A percentile compares a stretch with the other conserved stretches of the same genome.
phyloP scores from a whole-genome alignment of 2,888 invertebrate genomes.

The Mesorhabditis belari region DNA sequence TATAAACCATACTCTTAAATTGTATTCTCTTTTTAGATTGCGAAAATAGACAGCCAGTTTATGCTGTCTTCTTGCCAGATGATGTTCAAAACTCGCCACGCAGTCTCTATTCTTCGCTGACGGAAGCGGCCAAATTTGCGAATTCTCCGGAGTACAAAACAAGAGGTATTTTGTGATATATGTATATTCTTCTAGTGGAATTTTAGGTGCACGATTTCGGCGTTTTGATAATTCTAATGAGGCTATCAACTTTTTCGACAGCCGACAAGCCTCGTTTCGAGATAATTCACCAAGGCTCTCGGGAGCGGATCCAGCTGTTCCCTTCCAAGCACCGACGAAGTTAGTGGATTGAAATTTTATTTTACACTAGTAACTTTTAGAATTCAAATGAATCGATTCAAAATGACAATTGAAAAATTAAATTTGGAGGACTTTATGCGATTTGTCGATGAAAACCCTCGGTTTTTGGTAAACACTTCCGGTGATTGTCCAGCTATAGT shows the following conservation, averaged over 20 bases:
- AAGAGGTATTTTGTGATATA: slow-evolving; percentile 13
- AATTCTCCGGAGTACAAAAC: slow-evolving; percentile 29
- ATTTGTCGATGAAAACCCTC: slow-evolving; percentile 20
- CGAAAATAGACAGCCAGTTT: neutral
- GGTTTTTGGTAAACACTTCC: slow-evolving; percentile 27
- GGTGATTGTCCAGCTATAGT: slow-evolving; percentile 29
- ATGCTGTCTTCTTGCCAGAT: neutral
- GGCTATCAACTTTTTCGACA: slow-evolving; percentile 16
- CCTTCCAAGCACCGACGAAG: slow-evolving; percentile 14
- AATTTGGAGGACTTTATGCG: slow-evolving; percentile 17
- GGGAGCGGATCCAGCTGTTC: neutral
- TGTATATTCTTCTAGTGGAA: too few species aligned
- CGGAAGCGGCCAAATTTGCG: slow-evolving; percentile 30
- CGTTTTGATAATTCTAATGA: slow-evolving; percentile 22
- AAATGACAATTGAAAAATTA: slow-evolving; percentile 20
- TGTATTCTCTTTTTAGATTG: slow-evolving; percentile 1
- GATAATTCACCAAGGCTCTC: neutral
- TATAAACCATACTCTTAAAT: too few species aligned
- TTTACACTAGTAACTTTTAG: slow-evolving; percentile 7
- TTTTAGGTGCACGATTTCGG: slow-evolving; percentile 23
- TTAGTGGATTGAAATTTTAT: too few species aligned
- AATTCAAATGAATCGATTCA: slow-evolving; percentile 22
- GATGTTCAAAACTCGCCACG: neutral
- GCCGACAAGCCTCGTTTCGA: neutral
- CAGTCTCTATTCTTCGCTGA: slow-evolving; percentile 12